Evolutionary conservation across 2,888 invertebrate species (phyloP).

Genomic region (Drosophila testacea): DNA sequence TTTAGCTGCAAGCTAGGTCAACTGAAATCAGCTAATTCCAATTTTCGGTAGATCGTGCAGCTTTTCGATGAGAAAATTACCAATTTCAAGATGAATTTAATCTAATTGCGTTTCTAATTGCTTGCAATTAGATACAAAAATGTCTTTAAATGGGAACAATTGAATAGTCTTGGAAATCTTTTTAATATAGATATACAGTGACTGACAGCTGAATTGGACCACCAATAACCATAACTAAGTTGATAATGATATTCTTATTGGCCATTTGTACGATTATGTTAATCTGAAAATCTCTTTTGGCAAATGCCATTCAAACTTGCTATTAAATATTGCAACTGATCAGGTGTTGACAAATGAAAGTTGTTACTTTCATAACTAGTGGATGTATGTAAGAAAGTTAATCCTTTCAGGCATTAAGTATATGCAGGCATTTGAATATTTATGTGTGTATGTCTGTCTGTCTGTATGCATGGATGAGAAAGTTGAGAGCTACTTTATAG

Average conservation of each 20-base stretch:
- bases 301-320: background rate
- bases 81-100: constrained; percentile 2
- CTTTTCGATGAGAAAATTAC: background rate
- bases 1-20: constrained; percentile 35
- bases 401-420: constrained; percentile 28
- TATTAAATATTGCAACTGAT: constrained; percentile 1
- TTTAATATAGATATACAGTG: background rate
- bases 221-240: background rate
- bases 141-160: background rate
- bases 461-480: constrained; percentile 32
- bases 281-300: background rate
- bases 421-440: constrained; percentile 10
- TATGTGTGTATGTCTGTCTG: too few relatives aligned
- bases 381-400: constrained; percentile 23
- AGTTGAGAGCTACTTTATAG: constrained; percentile 32
- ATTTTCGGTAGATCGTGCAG: constrained; percentile 27
- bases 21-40: constrained; percentile 4
- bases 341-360: constrained; percentile 27
- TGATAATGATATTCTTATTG: constrained; percentile 2
- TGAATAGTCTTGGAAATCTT: background rate
- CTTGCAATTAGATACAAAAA: background rate
- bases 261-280: background rate
- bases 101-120: constrained; percentile 1
- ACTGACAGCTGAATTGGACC: background rate
- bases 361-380: constrained; percentile 31